phyloP scores from a whole-genome alignment of 2,797 vertebrate species.

The Astyanax mexicanus region DNA sequence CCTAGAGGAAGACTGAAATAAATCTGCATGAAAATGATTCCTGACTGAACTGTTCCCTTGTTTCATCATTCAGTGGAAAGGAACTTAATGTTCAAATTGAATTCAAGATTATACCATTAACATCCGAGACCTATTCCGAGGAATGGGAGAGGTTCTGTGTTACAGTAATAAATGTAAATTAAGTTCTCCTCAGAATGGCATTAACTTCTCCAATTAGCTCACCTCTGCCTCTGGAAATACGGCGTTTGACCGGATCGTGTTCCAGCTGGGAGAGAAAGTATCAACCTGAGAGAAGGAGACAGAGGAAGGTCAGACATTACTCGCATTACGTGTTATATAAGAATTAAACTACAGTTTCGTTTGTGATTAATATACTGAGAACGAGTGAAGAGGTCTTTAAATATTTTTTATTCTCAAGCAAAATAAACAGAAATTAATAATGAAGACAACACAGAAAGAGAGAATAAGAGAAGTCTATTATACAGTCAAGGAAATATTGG shows the following conservation, averaged over 20 bases:
- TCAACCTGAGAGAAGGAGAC: conserved; percentile 67
- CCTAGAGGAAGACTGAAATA: background rate
- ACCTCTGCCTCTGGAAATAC: conserved; percentile 79
- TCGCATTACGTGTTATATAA: no score
- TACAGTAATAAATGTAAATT: background rate
- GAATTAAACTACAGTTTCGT: no score
- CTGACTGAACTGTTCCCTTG: background rate
- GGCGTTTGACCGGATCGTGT: conserved; percentile 68
- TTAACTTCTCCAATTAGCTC: background rate
- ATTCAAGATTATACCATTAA: background rate
- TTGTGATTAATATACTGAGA: no score
- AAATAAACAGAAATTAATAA: no score
- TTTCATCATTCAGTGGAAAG: background rate
- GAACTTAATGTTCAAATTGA: background rate
- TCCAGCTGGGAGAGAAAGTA: conserved; percentile 66
- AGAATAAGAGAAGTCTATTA: no score
- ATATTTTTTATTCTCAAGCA: no score
- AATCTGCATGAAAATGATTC: background rate
- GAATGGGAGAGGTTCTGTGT: background rate
- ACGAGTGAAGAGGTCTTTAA: no score
- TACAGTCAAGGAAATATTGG: no score
- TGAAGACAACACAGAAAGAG: no score
- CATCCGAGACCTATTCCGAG: background rate
- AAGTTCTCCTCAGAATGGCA: background rate
- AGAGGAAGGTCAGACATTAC: no score